A percentile compares a stretch with the other conserved stretches of the same genome.
Evolutionary conservation across 1,140 invertebrate species (phyloP).

Genomic region (Notospermus geniculatus): DNA sequence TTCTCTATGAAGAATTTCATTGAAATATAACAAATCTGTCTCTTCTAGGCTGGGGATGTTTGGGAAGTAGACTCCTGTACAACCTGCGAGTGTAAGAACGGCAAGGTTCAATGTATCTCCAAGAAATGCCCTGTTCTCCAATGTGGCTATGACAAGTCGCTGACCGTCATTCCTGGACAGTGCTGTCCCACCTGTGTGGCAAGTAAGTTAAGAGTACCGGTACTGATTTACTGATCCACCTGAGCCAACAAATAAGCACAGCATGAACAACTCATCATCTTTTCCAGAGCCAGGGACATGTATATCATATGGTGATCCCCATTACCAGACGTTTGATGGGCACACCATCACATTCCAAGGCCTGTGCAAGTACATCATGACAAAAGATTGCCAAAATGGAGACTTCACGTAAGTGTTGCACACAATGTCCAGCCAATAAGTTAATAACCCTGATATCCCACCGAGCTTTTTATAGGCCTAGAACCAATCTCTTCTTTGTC

Average conservation of each 20-base stretch:
- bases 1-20: too few species aligned
- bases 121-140: constrained; percentile 64
- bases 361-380: constrained; percentile 83
- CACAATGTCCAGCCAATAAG: background rate
- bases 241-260: background rate
- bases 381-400: constrained; percentile 73
- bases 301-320: constrained; percentile 88
- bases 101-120: constrained; percentile 76
- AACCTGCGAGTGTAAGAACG: constrained; percentile 75
- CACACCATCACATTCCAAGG: constrained; percentile 84
- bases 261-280: background rate
- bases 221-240: too few species aligned
- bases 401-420: constrained; percentile 51
- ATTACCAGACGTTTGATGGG: constrained; percentile 91
- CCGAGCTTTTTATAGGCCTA: too few species aligned
- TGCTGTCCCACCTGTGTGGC: constrained; percentile 86
- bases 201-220: constrained; percentile 57
- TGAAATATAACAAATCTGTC: too few species aligned
- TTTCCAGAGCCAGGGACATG: constrained; percentile 75
- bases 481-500: too few species aligned
- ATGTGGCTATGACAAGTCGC: constrained; percentile 34
- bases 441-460: too few species aligned
- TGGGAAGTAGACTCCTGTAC: constrained; percentile 85
- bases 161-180: constrained; percentile 62
- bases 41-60: constrained; percentile 72